These are phyloP conservation scores for Atta texana DNA, from an alignment of 1,140 invertebrate genomes.

Conservation along the genomic window DNA sequence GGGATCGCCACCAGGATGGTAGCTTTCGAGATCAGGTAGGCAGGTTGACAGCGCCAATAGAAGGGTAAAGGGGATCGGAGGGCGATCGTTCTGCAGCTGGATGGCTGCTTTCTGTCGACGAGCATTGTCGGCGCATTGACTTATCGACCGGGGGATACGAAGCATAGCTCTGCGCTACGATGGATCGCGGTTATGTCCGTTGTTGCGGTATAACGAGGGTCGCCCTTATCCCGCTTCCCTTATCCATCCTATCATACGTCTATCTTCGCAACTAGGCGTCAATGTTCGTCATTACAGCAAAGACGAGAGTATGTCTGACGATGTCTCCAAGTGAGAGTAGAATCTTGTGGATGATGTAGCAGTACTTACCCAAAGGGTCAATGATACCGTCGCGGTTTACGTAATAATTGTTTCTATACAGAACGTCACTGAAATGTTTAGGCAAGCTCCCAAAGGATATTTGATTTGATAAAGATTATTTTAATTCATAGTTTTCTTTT, in stretches of 20 bases:
- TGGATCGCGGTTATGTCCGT: conserved; percentile 82
- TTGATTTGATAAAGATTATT: neutral
- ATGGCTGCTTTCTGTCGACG: conserved; percentile 77
- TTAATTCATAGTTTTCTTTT: neutral
- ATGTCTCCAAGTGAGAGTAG: conserved; percentile 55
- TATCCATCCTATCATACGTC: conserved; percentile 39
- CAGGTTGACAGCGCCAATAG: conserved; percentile 5
- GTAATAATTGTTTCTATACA: neutral
- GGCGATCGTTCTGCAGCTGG: conserved; percentile 71
- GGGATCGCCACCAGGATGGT: conserved; percentile 34
- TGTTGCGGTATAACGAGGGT: conserved; percentile 80
- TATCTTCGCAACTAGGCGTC: conserved; percentile 56
- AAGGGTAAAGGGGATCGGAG: neutral
- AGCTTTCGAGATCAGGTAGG: conserved; percentile 59
- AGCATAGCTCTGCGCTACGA: conserved; percentile 75
- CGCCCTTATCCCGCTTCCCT: conserved; percentile 55
- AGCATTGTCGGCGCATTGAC: conserved; percentile 81
- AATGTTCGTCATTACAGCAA: conserved; percentile 71
- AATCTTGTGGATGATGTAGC: neutral
- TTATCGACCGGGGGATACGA: conserved; percentile 78
- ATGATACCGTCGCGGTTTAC: neutral
- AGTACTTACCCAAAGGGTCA: neutral
- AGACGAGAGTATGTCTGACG: conserved; percentile 45
- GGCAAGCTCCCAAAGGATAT: neutral
- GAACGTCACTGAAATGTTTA: neutral